These are phyloP conservation scores for Macquaria australasica DNA, from an alignment of 2,113 vertebrate species.

Conservation along the genomic window DNA sequence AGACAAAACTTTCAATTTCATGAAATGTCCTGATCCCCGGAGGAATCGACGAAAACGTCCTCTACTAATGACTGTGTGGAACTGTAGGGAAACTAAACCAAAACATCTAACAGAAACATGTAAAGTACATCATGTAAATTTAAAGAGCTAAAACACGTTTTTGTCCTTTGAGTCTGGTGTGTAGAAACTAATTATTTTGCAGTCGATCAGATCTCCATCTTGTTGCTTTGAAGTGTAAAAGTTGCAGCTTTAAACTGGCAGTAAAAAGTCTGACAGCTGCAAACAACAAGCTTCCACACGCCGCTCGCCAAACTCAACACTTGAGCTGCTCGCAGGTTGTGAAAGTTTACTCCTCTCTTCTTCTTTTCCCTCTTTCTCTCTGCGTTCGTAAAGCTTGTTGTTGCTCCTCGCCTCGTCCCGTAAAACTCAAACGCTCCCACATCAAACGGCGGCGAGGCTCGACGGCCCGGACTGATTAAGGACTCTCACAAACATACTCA, in stretches of 20 bases:
- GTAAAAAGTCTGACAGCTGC: slow-evolving; percentile 32
- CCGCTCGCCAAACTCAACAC: slow-evolving; percentile 14
- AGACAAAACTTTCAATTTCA: too few relatives aligned
- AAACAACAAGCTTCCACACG: slow-evolving; percentile 39
- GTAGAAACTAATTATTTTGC: too few relatives aligned
- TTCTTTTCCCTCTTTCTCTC: not conserved
- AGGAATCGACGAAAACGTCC: too few relatives aligned
- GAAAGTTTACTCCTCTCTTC: not conserved
- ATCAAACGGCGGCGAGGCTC: slow-evolving; percentile 31
- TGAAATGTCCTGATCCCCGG: too few relatives aligned
- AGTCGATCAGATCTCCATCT: not conserved
- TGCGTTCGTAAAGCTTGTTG: not conserved
- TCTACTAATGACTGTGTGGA: too few relatives aligned
- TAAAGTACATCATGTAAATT: too few relatives aligned
- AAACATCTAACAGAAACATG: too few relatives aligned
- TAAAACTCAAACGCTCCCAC: slow-evolving; percentile 38
- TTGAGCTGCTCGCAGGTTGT: not conserved
- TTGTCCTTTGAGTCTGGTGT: too few relatives aligned
- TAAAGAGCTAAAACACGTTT: too few relatives aligned
- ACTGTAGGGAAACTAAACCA: too few relatives aligned
- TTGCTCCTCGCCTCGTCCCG: slow-evolving; percentile 14
- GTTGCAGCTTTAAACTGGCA: not conserved
- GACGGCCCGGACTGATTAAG: slow-evolving; percentile 9
- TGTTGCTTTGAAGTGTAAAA: slow-evolving; percentile 1
- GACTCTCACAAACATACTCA: not conserved